Conservation (phyloP, 2,888 invertebrate species). For the Orthosia gracilis region DNA sequence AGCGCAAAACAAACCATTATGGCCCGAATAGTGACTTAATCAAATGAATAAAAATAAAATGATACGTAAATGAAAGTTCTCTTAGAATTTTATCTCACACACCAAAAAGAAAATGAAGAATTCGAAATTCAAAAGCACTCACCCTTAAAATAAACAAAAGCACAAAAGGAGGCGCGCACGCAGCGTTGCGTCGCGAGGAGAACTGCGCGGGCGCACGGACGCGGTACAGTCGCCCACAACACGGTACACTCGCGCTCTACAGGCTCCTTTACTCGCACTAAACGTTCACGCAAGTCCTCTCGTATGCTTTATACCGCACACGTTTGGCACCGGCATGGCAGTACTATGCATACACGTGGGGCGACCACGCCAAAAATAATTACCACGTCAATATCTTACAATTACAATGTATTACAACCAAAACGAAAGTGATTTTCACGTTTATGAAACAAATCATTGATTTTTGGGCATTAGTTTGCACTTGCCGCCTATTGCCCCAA, state of each 20-base stretch:
- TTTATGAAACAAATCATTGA: constrained; percentile 27
- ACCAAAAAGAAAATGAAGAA: not conserved
- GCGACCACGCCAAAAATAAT: constrained; percentile 55
- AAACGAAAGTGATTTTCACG: constrained; percentile 51
- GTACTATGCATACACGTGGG: constrained; percentile 56
- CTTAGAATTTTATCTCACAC: not conserved
- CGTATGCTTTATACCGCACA: constrained; percentile 48
- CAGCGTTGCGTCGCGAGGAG: constrained; percentile 52
- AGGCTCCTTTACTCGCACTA: constrained; percentile 58
- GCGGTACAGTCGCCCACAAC: constrained; percentile 19
- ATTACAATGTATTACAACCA: constrained; percentile 51
- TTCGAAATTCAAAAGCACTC: constrained; percentile 44
- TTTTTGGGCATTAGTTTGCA: not conserved
- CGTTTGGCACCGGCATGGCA: constrained; percentile 48
- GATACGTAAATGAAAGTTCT: constrained; percentile 19
- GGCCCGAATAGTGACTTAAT: not conserved
- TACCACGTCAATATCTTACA: constrained; percentile 55
- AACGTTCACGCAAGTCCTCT: constrained; percentile 47
- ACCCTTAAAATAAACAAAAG: constrained; percentile 54
- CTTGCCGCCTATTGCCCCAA: not conserved
- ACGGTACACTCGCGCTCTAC: constrained; percentile 41
- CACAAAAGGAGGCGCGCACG: constrained; percentile 60
- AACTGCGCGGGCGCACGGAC: constrained; percentile 59
- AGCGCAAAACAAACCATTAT: constrained; percentile 4
- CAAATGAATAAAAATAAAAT: not conserved